Evolutionary conservation across 2,888 invertebrate species (phyloP).

Genomic region (Bellardia bayeri): DNA sequence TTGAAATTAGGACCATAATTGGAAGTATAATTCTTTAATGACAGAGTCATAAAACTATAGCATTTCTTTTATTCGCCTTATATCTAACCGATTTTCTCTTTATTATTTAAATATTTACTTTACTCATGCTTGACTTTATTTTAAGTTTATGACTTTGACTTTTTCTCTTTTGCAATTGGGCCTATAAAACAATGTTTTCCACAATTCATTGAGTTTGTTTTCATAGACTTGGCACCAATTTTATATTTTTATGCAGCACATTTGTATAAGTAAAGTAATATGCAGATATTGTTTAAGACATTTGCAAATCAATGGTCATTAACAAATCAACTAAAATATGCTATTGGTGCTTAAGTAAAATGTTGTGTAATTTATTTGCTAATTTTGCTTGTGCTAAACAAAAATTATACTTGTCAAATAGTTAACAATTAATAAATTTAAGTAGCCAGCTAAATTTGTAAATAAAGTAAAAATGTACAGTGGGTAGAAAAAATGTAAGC

Average conservation of each 20-base stretch:
- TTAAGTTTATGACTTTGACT: conserved; percentile 45
- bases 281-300: conserved; percentile 68
- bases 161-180: conserved; percentile 10
- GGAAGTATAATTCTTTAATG: too few relatives aligned
- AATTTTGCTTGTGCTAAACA: conserved; percentile 39
- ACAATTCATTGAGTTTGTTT: not conserved
- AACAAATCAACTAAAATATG: conserved; percentile 51
- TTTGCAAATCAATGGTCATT: conserved; percentile 72
- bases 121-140: conserved; percentile 5
- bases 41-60: not conserved
- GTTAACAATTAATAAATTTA: conserved; percentile 30
- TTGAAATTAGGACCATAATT: too few relatives aligned
- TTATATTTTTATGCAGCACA: not conserved
- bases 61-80: not conserved
- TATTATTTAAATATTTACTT: not conserved
- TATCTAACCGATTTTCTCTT: not conserved
- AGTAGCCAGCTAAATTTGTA: conserved; percentile 6
- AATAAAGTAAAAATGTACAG: not conserved
- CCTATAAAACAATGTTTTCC: conserved; percentile 10
- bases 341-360: conserved; percentile 11
- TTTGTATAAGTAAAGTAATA: not conserved
- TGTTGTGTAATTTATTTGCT: conserved; percentile 41
- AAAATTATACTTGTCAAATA: conserved; percentile 46
- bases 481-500: too few relatives aligned
- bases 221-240: conserved; percentile 37